These are phyloP conservation scores for Schlechtendalia chinensis DNA, from an alignment of 1,140 invertebrate species.

Conservation along the genomic window DNA sequence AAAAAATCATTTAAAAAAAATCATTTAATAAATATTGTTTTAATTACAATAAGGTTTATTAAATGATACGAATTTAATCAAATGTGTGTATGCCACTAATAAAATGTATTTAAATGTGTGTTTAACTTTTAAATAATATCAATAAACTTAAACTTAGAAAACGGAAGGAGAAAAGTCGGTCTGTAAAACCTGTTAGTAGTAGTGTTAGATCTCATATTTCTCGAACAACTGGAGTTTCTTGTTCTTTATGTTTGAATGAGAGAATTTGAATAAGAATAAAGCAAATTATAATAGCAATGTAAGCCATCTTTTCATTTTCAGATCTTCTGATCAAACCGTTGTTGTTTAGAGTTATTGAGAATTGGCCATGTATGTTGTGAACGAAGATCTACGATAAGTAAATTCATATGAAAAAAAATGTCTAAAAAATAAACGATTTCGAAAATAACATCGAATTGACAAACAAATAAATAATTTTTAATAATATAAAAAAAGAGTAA, in stretches of 20 bases:
- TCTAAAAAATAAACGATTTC: background rate
- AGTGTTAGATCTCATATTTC: constrained; percentile 14
- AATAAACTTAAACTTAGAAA: background rate
- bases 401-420: too few relatives aligned
- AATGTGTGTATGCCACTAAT: too few relatives aligned
- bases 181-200: background rate
- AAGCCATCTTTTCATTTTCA: background rate
- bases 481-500: background rate
- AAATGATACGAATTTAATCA: too few relatives aligned
- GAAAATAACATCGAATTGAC: background rate
- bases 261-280: constrained; percentile 14
- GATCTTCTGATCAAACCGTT: background rate
- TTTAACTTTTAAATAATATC: background rate
- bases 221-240: background rate
- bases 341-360: background rate
- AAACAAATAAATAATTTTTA: background rate
- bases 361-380: background rate
- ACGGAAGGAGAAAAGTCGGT: background rate
- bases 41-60: too few relatives aligned
- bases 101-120: too few relatives aligned
- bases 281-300: background rate
- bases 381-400: too few relatives aligned
- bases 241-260: background rate
- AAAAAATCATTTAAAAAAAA: too few relatives aligned
- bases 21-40: too few relatives aligned